Evolutionary conservation across 2,888 invertebrate genomes (phyloP).

Genomic region (Dryocosmus kuriphilus): DNA sequence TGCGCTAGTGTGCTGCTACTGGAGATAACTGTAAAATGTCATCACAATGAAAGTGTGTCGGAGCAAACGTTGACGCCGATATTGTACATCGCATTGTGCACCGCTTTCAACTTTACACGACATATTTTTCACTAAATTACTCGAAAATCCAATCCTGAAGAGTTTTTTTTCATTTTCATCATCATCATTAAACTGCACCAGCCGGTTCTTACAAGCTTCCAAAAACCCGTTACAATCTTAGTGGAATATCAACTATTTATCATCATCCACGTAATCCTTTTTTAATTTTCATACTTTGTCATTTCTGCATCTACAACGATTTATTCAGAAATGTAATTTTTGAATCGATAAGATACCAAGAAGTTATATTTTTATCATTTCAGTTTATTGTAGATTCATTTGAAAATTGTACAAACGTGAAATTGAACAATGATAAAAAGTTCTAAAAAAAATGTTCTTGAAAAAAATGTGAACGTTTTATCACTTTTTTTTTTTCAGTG

Average conservation of each 20-base stretch:
- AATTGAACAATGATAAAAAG: neutral
- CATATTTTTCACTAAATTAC: slow-evolving; percentile 24
- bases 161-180: slow-evolving; percentile 1
- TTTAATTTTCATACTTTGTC: neutral
- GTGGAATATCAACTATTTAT: slow-evolving; percentile 18
- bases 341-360: slow-evolving; percentile 56
- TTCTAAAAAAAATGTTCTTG: neutral
- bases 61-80: slow-evolving; percentile 22
- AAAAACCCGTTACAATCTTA: slow-evolving; percentile 8
- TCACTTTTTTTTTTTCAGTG: slow-evolving; percentile 30
- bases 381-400: neutral
- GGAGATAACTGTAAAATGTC: slow-evolving; percentile 77
- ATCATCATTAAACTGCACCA: slow-evolving; percentile 8
- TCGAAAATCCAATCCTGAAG: neutral
- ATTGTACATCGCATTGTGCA: slow-evolving; percentile 22
- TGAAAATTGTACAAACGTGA: neutral
- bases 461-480: neutral
- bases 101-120: slow-evolving; percentile 4
- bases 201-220: slow-evolving; percentile 25
- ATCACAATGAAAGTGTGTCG: slow-evolving; percentile 74
- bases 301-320: neutral
- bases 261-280: slow-evolving; percentile 32
- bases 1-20: slow-evolving; percentile 54
- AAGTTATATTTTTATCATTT: slow-evolving; percentile 53
- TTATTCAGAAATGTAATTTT: neutral